phyloP scores from a whole-genome alignment of 2,113 vertebrate genomes.

The Trematocara zebra region DNA sequence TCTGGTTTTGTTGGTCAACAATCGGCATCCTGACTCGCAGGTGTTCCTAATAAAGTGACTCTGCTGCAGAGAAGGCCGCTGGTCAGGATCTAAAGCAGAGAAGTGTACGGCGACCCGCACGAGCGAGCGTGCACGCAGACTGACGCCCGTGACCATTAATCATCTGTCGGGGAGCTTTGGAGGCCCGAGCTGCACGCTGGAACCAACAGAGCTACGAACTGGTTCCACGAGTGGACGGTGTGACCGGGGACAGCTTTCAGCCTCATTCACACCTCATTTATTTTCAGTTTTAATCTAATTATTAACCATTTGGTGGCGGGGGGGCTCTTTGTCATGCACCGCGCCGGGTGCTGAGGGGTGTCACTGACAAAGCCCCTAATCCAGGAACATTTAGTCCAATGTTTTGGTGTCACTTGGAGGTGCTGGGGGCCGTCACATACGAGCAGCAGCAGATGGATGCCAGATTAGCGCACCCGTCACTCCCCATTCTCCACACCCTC shows the following conservation, averaged over 20 bases:
- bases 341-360: neutral
- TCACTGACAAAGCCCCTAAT: slow-evolving; percentile 19
- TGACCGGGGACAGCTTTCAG: neutral
- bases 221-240: neutral
- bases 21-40: neutral
- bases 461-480: slow-evolving; percentile 52
- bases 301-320: slow-evolving; percentile 4
- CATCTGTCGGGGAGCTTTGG: neutral
- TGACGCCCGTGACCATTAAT: neutral
- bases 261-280: slow-evolving; percentile 37
- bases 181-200: neutral
- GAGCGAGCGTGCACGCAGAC: neutral
- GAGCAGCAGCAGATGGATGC: slow-evolving; percentile 47
- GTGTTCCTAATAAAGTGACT: neutral
- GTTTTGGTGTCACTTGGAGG: slow-evolving; percentile 28
- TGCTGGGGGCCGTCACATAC: neutral
- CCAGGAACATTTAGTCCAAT: slow-evolving; percentile 51
- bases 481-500: slow-evolving; percentile 33
- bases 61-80: neutral
- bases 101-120: neutral
- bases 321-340: neutral
- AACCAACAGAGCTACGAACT: neutral
- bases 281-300: slow-evolving; percentile 51
- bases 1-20: neutral
- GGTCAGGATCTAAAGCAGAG: neutral